Evolutionary conservation across 2,888 invertebrate species (phyloP), one percentile per base, ranked within the genome.

Genomic region (Trachelus troglodyta): DNA sequence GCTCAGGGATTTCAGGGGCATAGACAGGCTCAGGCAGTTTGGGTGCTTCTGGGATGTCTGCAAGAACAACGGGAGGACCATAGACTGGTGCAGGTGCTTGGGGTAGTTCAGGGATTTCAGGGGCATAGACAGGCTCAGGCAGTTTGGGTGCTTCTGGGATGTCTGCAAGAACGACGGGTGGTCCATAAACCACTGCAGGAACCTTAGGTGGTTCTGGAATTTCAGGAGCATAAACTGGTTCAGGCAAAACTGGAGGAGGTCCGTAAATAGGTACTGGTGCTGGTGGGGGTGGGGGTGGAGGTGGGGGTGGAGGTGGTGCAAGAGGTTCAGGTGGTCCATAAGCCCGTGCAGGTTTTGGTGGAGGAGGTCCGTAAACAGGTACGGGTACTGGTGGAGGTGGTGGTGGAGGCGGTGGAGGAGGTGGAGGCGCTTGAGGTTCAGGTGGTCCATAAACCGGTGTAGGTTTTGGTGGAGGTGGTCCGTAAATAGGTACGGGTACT

Each of bases 321-420:
- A 3, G 35, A 3, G 34, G 77, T 40, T 30, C 30, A 30, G 76
- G 76, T 12, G 69, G 69, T 4, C 30, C 69, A 9, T 30, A 69
- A 33, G 30, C 69, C 4, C 30, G 69, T 69, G 69, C 11, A 12
- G 69, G 69, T 0, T 6, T 9, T 69, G 69, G 9, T 30, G 69
- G 69, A 35, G 35, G 35, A 9, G 77, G 77, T 11, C 76, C 76
- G 30, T 76, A 76, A 30, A 34, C 76, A 11, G 33, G 69, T 34
- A 23, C 76, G 2, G 76, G 76, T 12, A 9, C 33, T 69, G 69
- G n/a, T 3, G 77, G 77, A n/a, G 77, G 77, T 9, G 76, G 76
- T 1, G n/a, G 23, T 34, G 69, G n/a, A 1, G 77, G 77, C 6
- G 77, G 77, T 0, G 76, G 76, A 0, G n/a, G 23, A 3, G 69